These are phyloP conservation scores for Boleophthalmus pectinirostris DNA, from an alignment of 2,113 vertebrate genomes.

Conservation along the genomic window DNA sequence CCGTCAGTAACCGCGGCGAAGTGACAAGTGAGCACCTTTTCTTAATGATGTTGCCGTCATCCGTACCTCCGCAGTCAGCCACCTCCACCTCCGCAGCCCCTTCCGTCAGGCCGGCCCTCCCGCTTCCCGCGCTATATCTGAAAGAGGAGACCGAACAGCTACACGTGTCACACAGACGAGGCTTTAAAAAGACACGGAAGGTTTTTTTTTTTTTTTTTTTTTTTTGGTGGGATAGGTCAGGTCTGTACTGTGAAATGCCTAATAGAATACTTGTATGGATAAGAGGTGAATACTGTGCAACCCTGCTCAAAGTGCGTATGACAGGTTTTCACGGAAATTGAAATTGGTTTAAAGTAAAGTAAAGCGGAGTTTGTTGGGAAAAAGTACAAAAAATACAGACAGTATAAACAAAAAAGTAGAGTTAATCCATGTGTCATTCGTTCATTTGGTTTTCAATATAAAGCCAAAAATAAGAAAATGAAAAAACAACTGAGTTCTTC, in stretches of 20 bases:
- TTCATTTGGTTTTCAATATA: too few species aligned
- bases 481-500: too few species aligned
- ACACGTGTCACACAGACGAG: conserved; percentile 47
- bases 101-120: conserved; percentile 58
- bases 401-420: too few species aligned
- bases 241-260: conserved; percentile 55
- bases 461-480: too few species aligned
- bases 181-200: conserved; percentile 39
- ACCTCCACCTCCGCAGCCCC: conserved; percentile 63
- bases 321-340: too few species aligned
- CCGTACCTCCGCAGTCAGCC: conserved; percentile 71
- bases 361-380: too few species aligned
- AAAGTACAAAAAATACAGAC: too few species aligned
- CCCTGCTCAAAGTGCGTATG: conserved; percentile 3
- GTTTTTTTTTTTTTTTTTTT: too few species aligned
- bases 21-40: conserved; percentile 85
- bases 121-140: conserved; percentile 55
- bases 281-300: conserved; percentile 64
- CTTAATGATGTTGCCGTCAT: conserved; percentile 76
- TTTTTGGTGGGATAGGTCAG: conserved; percentile 44
- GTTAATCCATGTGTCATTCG: too few species aligned
- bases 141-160: conserved; percentile 46
- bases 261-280: conserved; percentile 59
- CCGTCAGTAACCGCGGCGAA: conserved; percentile 90
- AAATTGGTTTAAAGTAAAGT: too few species aligned